Evolutionary conservation across 2,797 vertebrate genomes (phyloP).

Genomic region (Sebastes steindachneri): DNA sequence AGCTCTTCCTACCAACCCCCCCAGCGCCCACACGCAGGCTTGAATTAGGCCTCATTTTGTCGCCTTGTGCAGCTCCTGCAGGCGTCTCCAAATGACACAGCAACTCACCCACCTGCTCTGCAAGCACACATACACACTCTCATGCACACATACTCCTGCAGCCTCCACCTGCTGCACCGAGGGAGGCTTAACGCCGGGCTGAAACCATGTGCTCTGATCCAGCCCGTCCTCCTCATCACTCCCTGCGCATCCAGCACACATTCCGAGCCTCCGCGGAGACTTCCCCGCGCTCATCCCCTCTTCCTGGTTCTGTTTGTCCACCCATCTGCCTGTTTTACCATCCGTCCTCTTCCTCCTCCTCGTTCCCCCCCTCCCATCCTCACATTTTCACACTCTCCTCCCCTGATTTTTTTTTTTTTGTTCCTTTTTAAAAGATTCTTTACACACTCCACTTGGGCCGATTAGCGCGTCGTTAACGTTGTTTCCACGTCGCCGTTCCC

Average conservation of each 20-base stretch:
- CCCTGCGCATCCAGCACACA: constrained; percentile 40
- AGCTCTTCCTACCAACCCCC: background rate
- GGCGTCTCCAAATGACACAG: constrained; percentile 54
- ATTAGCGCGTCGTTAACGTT: constrained; percentile 52
- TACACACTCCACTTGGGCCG: constrained; percentile 23
- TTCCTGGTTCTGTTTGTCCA: constrained; percentile 46
- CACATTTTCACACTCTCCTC: constrained; percentile 13
- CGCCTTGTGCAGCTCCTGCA: constrained; percentile 30
- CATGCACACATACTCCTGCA: background rate
- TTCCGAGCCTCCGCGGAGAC: constrained; percentile 27
- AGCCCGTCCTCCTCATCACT: constrained; percentile 14
- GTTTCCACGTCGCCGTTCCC: constrained; percentile 24
- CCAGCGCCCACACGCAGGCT: background rate
- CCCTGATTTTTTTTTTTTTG: background rate
- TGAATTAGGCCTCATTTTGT: constrained; percentile 13
- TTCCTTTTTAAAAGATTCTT: constrained; percentile 6
- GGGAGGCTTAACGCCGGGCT: constrained; percentile 36
- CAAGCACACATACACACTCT: background rate
- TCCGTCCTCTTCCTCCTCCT: background rate
- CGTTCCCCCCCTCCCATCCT: background rate
- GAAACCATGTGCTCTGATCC: constrained; percentile 49
- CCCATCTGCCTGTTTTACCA: constrained; percentile 51
- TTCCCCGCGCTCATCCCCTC: background rate
- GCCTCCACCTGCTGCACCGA: constrained; percentile 25
- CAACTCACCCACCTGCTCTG: constrained; percentile 43